A percentile compares a stretch with the other conserved stretches of the same genome.
Conservation (phyloP, 2,797 vertebrate species). For the Anabas testudineus region DNA sequence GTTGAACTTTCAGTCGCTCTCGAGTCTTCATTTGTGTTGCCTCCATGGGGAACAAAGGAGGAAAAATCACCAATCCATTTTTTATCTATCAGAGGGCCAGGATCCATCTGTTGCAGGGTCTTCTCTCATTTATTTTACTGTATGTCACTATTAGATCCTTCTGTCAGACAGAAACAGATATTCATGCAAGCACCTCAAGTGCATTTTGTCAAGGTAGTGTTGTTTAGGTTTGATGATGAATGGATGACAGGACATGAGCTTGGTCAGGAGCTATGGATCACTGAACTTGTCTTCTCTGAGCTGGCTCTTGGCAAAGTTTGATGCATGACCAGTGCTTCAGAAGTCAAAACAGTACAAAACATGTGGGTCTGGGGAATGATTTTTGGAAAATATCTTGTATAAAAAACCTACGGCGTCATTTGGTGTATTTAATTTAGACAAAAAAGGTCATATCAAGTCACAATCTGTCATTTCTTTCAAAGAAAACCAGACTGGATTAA, state of each 20-base stretch:
- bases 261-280: conserved; percentile 66
- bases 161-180: conserved; percentile 31
- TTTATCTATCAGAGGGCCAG: background rate
- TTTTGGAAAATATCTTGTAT: conserved; percentile 7
- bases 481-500: background rate
- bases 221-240: conserved; percentile 59
- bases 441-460: conserved; percentile 2
- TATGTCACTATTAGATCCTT: conserved; percentile 13
- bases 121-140: conserved; percentile 28
- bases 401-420: conserved; percentile 9
- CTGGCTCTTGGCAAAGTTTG: conserved; percentile 49
- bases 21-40: background rate
- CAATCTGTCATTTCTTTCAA: conserved; percentile 12
- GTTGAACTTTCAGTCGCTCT: background rate
- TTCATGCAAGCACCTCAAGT: conserved; percentile 37
- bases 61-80: background rate
- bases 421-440: background rate
- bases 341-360: conserved; percentile 46
- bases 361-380: background rate
- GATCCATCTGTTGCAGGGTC: conserved; percentile 13
- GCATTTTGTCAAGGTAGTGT: conserved; percentile 47
- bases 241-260: conserved; percentile 39
- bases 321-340: conserved; percentile 47
- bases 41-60: background rate
- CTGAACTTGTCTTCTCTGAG: conserved; percentile 44